Percentiles rank a stretch among this genome's conserved stretches.
Evolutionary conservation across 2,888 invertebrate species (phyloP).

Genomic region (Panzeria rudis): DNA sequence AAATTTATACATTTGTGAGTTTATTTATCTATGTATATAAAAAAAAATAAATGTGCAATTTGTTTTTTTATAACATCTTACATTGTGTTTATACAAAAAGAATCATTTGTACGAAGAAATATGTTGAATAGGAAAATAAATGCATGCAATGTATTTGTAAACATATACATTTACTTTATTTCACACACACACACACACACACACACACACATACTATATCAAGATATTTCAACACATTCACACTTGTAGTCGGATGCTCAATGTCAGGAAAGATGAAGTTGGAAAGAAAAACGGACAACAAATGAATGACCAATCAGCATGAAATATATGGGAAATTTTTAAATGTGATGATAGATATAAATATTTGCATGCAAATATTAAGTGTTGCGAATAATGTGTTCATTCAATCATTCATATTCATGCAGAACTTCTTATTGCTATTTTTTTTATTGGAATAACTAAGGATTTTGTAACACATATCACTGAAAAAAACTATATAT

Average conservation of each 20-base stretch:
- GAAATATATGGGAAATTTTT: constrained; percentile 45
- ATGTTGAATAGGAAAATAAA: constrained; percentile 54
- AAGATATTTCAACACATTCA: constrained; percentile 47
- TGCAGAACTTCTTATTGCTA: neutral
- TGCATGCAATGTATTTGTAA: constrained; percentile 42
- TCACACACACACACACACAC: neutral
- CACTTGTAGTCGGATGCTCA: constrained; percentile 3
- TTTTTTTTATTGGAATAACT: neutral
- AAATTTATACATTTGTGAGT: constrained; percentile 38
- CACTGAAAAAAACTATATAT: neutral
- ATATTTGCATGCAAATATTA: constrained; percentile 50
- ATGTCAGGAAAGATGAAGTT: constrained; percentile 9
- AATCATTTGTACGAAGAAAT: constrained; percentile 50
- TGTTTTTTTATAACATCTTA: neutral
- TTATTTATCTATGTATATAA: constrained; percentile 27
- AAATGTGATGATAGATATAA: constrained; percentile 62
- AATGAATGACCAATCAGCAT: constrained; percentile 63
- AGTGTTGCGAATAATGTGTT: constrained; percentile 36
- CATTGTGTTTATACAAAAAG: constrained; percentile 25
- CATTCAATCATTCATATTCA: constrained; percentile 46
- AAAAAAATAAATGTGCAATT: neutral
- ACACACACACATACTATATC: neutral
- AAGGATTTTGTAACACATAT: neutral
- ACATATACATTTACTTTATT: constrained; percentile 25
- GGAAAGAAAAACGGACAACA: constrained; percentile 39